Evolutionary conservation across 2,113 vertebrate genomes (phyloP).

Genomic region (Tiliqua scincoides): DNA sequence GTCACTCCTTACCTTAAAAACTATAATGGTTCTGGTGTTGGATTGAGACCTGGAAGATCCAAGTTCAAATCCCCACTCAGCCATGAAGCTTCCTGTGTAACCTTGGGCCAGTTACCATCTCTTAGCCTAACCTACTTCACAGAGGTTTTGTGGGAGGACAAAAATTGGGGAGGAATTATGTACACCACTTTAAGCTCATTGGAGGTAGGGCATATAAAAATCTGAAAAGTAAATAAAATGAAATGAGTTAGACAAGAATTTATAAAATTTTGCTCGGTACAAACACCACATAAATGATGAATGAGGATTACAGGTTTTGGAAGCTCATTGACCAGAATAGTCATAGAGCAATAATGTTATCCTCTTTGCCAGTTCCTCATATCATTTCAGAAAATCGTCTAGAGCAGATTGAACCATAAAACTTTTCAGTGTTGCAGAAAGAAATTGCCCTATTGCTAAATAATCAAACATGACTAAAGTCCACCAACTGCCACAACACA

Average conservation of each 20-base stretch:
- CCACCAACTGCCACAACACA: not conserved
- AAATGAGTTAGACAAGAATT: not conserved
- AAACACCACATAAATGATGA: not conserved
- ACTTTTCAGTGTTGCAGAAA: not conserved
- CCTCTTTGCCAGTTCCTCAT: too few species aligned
- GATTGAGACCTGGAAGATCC: too few species aligned
- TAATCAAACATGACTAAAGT: not conserved
- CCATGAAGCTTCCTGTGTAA: not conserved
- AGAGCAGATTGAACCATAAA: not conserved
- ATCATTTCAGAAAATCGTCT: not conserved
- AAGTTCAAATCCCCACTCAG: not conserved
- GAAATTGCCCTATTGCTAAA: not conserved
- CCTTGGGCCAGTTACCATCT: not conserved
- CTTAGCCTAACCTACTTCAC: not conserved
- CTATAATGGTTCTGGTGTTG: too few species aligned
- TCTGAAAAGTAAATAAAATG: too few species aligned
- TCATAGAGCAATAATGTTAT: not conserved
- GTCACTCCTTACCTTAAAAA: too few species aligned
- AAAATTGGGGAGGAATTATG: too few species aligned
- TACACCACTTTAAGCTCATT: too few species aligned
- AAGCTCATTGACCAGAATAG: not conserved
- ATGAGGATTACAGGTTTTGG: not conserved
- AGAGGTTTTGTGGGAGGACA: too few species aligned
- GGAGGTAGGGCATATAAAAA: too few species aligned
- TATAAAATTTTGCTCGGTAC: not conserved